Conservation (phyloP, 2,888 invertebrate species). For the Mythimna lalbum region DNA sequence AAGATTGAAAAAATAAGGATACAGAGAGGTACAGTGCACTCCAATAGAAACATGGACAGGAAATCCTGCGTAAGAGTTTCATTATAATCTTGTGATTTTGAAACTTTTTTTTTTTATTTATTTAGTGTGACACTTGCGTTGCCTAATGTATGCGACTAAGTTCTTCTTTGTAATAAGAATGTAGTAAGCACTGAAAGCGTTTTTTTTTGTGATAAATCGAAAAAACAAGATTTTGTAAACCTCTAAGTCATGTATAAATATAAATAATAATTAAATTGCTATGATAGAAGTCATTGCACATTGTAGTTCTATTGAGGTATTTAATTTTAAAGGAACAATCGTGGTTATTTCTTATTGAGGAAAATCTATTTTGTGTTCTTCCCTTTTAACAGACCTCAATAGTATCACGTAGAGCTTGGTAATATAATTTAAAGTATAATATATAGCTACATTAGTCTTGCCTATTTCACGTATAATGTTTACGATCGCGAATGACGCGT, state of each 20-base stretch:
- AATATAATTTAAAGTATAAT: neutral
- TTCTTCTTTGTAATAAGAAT: neutral
- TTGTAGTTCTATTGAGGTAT: neutral
- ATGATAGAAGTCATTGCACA: neutral
- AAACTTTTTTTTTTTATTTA: conserved; percentile 49
- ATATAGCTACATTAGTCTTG: neutral
- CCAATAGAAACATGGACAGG: conserved; percentile 47
- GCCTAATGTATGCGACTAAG: neutral
- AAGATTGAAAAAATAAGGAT: conserved; percentile 62
- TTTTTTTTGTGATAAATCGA: neutral
- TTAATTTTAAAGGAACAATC: neutral
- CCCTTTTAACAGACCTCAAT: neutral
- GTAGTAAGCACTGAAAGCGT: no score
- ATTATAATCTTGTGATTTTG: conserved; percentile 50
- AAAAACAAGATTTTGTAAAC: no score
- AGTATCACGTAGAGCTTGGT: neutral
- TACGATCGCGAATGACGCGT: neutral
- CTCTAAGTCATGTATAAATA: no score
- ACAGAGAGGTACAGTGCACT: conserved; percentile 38
- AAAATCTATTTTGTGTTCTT: neutral
- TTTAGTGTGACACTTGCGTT: neutral
- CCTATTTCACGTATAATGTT: neutral
- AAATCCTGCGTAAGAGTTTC: conserved; percentile 46
- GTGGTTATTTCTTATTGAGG: neutral
- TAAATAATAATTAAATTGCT: neutral